Percentiles rank a stretch among this genome's conserved stretches.
Conservation (phyloP, 2,797 vertebrate species). For the Borostomias antarcticus region DNA sequence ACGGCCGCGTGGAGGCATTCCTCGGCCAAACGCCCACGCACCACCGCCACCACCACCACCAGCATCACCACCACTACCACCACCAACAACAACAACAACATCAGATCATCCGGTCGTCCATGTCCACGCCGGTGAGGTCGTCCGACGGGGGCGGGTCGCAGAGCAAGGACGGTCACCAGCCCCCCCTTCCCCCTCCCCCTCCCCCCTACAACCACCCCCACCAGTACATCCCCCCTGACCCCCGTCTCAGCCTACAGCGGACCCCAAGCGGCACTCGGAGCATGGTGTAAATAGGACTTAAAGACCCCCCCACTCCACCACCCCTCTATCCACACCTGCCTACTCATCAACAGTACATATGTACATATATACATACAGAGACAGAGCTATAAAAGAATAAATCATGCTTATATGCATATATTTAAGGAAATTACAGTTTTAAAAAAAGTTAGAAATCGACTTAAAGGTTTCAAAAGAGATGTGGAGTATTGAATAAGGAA, state of each 20-base stretch:
- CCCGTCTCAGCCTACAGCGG: conserved; percentile 88
- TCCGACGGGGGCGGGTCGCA: conserved; percentile 70
- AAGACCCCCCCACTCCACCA: background rate
- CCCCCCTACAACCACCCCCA: conserved; percentile 96
- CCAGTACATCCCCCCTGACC: conserved; percentile 91
- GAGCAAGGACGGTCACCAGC: conserved; percentile 82
- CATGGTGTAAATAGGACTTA: conserved; percentile 82
- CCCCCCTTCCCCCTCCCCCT: conserved; percentile 92
- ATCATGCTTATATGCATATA: conserved; percentile 71
- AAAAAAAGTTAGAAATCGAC: conserved; percentile 24
- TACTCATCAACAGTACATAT: conserved; percentile 60
- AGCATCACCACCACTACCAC: conserved; percentile 64
- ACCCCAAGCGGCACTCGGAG: conserved; percentile 92
- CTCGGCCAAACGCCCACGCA: conserved; percentile 91
- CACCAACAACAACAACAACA: no score
- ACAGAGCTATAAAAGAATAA: conserved; percentile 66
- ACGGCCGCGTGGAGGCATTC: conserved; percentile 89
- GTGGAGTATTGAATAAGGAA: conserved; percentile 51
- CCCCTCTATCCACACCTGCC: conserved; percentile 9
- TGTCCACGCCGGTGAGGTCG: conserved; percentile 81
- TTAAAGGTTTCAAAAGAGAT: conserved; percentile 63
- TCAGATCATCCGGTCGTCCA: conserved; percentile 72
- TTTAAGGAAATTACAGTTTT: conserved; percentile 61
- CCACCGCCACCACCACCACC: conserved; percentile 68
- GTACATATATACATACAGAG: conserved; percentile 78